Percentiles rank a stretch among this genome's conserved stretches.
These are phyloP conservation scores for Bovichtus diacanthus DNA, from an alignment of 2,797 vertebrate species.

Conservation along the genomic window DNA sequence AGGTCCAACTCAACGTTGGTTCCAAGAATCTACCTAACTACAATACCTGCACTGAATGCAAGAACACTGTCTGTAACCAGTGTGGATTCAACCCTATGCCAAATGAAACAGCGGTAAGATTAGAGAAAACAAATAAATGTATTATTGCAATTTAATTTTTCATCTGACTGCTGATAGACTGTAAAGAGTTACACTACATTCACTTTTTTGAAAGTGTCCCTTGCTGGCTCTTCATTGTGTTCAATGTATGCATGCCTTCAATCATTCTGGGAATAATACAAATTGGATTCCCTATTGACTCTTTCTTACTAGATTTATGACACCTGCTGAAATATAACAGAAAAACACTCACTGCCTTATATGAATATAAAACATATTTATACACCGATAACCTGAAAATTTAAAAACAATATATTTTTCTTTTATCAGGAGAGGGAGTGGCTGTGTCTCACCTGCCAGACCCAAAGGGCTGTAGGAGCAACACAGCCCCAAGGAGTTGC, in stretches of 20 bases:
- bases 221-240: background rate
- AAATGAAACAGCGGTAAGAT: conserved; percentile 85
- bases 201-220: background rate
- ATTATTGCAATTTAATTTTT: background rate
- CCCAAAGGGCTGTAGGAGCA: conserved; percentile 88
- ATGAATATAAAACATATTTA: background rate
- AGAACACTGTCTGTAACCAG: conserved; percentile 92
- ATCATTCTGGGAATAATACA: conserved; percentile 4
- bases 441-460: conserved; percentile 97
- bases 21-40: conserved; percentile 91
- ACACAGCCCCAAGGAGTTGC: conserved; percentile 76
- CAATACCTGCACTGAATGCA: conserved; percentile 93
- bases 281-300: background rate
- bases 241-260: background rate
- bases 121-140: conserved; percentile 23
- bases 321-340: background rate
- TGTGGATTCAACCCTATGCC: conserved; percentile 96
- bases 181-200: background rate
- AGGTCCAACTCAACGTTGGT: conserved; percentile 87
- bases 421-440: conserved; percentile 80
- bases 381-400: background rate
- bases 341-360: background rate
- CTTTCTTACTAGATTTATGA: background rate
- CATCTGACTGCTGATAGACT: background rate
- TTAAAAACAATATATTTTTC: background rate